Evolutionary conservation across 2,888 invertebrate species (phyloP).

Genomic region (Spodoptera exigua): DNA sequence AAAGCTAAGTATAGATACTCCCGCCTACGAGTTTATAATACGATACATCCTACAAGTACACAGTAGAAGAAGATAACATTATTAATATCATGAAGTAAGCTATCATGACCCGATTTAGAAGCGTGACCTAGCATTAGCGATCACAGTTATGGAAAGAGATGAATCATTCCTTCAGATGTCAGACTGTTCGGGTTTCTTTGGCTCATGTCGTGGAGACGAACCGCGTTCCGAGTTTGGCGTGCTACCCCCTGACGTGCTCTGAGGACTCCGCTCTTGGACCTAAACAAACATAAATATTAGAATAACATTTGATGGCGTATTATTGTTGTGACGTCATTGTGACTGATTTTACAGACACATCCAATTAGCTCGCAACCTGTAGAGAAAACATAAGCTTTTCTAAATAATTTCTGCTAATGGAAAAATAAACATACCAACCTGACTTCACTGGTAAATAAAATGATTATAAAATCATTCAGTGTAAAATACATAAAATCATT

Average conservation of each 20-base stretch:
- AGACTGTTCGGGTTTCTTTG: slow-evolving; percentile 22
- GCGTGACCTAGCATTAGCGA: slow-evolving; percentile 12
- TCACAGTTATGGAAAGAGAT: slow-evolving; percentile 11
- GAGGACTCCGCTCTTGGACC: slow-evolving; percentile 84
- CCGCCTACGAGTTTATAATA: slow-evolving; percentile 32
- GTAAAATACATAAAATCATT: slow-evolving; percentile 22
- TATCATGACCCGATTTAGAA: slow-evolving; percentile 19
- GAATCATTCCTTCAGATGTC: slow-evolving; percentile 9
- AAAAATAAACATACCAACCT: background rate
- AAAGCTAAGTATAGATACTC: slow-evolving; percentile 32
- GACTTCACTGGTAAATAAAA: background rate
- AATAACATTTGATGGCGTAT: background rate
- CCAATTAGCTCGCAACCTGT: background rate
- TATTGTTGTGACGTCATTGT: background rate
- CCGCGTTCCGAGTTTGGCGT: slow-evolving; percentile 82
- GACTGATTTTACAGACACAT: background rate
- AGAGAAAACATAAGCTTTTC: background rate
- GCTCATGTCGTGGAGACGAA: slow-evolving; percentile 70
- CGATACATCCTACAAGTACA: slow-evolving; percentile 13
- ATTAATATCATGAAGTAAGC: slow-evolving; percentile 22
- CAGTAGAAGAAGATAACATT: slow-evolving; percentile 6
- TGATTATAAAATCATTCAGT: slow-evolving; percentile 5
- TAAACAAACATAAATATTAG: slow-evolving; percentile 53
- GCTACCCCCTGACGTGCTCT: slow-evolving; percentile 82
- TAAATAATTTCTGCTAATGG: background rate